Conservation (phyloP, 2,888 invertebrate species). For the Agrotis exclamationis region DNA sequence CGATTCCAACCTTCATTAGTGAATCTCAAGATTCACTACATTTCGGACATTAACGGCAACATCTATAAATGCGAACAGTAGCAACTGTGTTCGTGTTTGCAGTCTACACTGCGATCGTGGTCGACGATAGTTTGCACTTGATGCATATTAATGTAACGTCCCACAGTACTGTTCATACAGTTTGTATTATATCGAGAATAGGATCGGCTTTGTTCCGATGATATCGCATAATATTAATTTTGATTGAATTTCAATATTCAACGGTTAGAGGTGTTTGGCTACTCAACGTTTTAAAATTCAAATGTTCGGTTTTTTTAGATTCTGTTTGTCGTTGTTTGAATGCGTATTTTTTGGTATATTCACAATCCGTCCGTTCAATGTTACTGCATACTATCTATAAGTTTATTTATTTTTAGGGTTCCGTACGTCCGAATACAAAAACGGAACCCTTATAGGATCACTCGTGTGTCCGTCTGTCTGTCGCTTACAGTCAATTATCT, state of each 20-base stretch:
- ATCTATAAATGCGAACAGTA: constrained; percentile 38
- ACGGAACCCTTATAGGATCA: no score
- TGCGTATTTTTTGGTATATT: neutral
- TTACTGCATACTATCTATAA: no score
- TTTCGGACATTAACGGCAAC: neutral
- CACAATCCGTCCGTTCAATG: neutral
- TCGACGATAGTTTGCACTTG: constrained; percentile 77
- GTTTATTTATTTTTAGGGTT: no score
- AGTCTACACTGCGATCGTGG: constrained; percentile 67
- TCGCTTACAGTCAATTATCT: no score
- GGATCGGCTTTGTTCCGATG: constrained; percentile 49
- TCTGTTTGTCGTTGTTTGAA: neutral
- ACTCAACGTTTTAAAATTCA: constrained; percentile 17
- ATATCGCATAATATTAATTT: constrained; percentile 51
- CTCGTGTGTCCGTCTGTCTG: no score
- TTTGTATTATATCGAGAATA: constrained; percentile 60
- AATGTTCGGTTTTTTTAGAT: constrained; percentile 10
- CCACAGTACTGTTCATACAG: constrained; percentile 61
- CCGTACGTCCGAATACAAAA: no score
- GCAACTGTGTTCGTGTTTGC: constrained; percentile 68
- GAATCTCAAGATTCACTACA: neutral
- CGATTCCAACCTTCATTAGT: neutral
- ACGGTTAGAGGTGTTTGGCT: constrained; percentile 23
- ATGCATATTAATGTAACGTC: constrained; percentile 81
- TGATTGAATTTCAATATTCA: constrained; percentile 54